Evolutionary conservation across 2,797 vertebrate species (phyloP).

Genomic region (Syngnathus acus): DNA sequence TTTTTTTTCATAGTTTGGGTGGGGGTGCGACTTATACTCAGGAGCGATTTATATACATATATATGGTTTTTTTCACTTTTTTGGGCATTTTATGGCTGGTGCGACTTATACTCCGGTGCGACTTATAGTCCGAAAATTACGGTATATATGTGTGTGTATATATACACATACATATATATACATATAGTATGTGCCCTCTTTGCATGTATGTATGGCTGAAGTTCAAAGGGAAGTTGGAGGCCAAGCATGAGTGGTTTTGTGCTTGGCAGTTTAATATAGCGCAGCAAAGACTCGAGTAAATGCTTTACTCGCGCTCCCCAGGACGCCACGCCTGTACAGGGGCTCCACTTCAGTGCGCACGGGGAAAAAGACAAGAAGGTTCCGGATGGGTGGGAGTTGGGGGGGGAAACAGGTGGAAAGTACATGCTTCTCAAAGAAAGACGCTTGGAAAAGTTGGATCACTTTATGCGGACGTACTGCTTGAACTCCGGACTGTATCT

Average conservation of each 20-base stretch:
- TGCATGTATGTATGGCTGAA: slow-evolving; percentile 73
- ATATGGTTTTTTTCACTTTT: too few relatives aligned
- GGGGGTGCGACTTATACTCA: too few relatives aligned
- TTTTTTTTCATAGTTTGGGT: too few relatives aligned
- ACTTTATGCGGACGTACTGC: slow-evolving; percentile 10
- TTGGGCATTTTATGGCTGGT: too few relatives aligned
- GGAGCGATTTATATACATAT: too few relatives aligned
- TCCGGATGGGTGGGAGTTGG: slow-evolving; percentile 9
- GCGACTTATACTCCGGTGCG: too few relatives aligned
- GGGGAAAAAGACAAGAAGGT: slow-evolving; percentile 40
- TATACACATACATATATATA: too few relatives aligned
- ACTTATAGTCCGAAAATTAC: too few relatives aligned
- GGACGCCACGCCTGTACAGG: slow-evolving; percentile 75
- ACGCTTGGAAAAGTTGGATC: slow-evolving; percentile 29
- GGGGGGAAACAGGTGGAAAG: not conserved
- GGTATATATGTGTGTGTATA: too few relatives aligned
- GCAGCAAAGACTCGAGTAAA: slow-evolving; percentile 92
- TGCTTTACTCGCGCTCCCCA: slow-evolving; percentile 91
- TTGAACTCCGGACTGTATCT: too few relatives aligned
- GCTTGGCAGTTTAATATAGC: slow-evolving; percentile 88
- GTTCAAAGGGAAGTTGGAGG: slow-evolving; percentile 97
- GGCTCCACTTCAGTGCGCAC: slow-evolving; percentile 51
- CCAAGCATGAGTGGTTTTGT: slow-evolving; percentile 88
- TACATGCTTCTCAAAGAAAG: too few relatives aligned
- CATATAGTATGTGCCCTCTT: slow-evolving; percentile 39